Percentiles rank a stretch among this genome's conserved stretches.
Evolutionary conservation across 2,888 invertebrate species (phyloP).

Genomic region (Panzeria rudis): DNA sequence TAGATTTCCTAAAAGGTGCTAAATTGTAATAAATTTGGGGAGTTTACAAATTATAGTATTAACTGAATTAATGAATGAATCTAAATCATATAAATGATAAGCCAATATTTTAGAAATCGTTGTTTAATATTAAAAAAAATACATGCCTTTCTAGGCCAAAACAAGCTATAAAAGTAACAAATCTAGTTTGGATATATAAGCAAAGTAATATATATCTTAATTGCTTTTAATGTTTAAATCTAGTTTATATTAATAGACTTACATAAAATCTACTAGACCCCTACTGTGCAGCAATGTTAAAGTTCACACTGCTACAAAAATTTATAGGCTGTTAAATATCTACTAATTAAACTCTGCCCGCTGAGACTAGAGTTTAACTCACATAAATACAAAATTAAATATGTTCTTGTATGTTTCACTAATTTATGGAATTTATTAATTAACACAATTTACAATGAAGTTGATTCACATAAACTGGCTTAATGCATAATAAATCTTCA

Average conservation of each 20-base stretch:
- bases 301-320: neutral
- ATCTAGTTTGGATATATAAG: neutral
- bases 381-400: neutral
- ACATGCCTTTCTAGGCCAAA: too few relatives aligned
- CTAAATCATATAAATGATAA: neutral
- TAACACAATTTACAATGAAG: slow-evolving; percentile 27
- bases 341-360: slow-evolving; percentile 1
- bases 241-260: neutral
- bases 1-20: slow-evolving; percentile 13
- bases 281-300: neutral
- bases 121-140: neutral
- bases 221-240: neutral
- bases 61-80: neutral
- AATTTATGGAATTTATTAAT: slow-evolving; percentile 45
- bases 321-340: slow-evolving; percentile 36
- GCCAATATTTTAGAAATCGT: neutral
- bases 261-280: neutral
- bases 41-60: neutral
- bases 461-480: neutral
- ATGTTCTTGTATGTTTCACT: neutral
- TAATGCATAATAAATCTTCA: neutral
- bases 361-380: slow-evolving; percentile 12
- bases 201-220: neutral
- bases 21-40: slow-evolving; percentile 15
- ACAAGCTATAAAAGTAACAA: neutral